A percentile compares a stretch with the other conserved stretches of the same genome.
Evolutionary conservation across 2,888 invertebrate genomes (phyloP).

Genomic region (Epistrophe eligans): DNA sequence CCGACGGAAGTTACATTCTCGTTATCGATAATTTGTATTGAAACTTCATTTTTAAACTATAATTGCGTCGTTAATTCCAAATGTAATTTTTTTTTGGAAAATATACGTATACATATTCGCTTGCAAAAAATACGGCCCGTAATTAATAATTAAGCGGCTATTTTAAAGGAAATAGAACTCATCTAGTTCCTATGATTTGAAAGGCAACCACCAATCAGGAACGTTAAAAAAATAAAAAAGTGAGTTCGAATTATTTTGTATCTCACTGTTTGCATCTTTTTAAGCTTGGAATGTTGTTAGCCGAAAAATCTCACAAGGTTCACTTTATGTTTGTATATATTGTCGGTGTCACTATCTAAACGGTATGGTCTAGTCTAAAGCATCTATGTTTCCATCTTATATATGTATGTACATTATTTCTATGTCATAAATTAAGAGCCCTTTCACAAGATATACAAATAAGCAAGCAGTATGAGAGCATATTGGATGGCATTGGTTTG

Average conservation of each 20-base stretch:
- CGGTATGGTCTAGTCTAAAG: constrained; percentile 25
- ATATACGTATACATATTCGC: too few relatives aligned
- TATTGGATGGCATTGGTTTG: constrained; percentile 25
- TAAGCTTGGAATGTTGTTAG: constrained; percentile 27
- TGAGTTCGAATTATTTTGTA: background rate
- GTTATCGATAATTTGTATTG: too few relatives aligned
- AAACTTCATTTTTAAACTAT: too few relatives aligned
- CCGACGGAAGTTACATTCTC: too few relatives aligned
- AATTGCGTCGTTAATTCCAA: too few relatives aligned
- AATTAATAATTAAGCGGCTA: too few relatives aligned
- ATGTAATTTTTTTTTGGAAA: too few relatives aligned
- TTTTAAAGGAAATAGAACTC: background rate
- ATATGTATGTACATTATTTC: constrained; percentile 35
- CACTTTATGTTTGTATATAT: constrained; percentile 16
- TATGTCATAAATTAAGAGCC: constrained; percentile 71
- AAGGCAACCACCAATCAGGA: too few relatives aligned
- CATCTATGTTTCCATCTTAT: background rate
- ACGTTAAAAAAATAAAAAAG: too few relatives aligned
- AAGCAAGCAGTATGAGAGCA: constrained; percentile 36
- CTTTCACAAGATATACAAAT: constrained; percentile 63
- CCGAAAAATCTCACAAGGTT: constrained; percentile 64
- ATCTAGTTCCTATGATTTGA: background rate
- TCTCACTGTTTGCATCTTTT: constrained; percentile 45
- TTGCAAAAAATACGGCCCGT: too few relatives aligned
- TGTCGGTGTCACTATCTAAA: constrained; percentile 33